Percentiles rank a stretch among this genome's conserved stretches.
Conservation (phyloP, 2,888 invertebrate genomes). For the Trichogramma evanescens region DNA sequence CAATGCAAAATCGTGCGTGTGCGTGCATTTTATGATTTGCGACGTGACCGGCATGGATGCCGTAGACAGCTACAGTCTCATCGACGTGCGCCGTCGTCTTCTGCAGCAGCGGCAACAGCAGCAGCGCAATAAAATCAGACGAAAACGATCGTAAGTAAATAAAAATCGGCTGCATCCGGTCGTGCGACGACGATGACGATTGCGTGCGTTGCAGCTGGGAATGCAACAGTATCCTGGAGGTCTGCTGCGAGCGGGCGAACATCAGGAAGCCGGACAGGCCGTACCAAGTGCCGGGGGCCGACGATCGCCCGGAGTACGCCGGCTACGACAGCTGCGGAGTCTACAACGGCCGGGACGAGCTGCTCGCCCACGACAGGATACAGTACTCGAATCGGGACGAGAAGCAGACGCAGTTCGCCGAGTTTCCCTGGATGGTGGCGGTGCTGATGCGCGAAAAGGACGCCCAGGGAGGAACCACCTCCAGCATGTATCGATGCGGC, state of each 20-base stretch:
- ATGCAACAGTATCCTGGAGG: constrained; percentile 67
- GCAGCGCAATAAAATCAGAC: no score
- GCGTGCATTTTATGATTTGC: no score
- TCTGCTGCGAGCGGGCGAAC: constrained; percentile 59
- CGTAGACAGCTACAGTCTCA: no score
- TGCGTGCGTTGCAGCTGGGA: neutral
- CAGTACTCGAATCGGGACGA: constrained; percentile 33
- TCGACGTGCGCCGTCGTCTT: no score
- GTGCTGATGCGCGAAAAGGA: constrained; percentile 50
- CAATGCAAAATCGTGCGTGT: no score
- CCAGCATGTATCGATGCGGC: constrained; percentile 65
- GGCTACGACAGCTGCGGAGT: constrained; percentile 23
- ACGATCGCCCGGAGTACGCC: constrained; percentile 30
- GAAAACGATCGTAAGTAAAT: no score
- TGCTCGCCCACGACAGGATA: constrained; percentile 32
- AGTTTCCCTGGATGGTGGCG: constrained; percentile 80
- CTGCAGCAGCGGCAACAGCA: no score
- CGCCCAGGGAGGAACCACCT: constrained; percentile 48
- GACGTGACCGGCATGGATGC: no score
- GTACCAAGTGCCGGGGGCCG: neutral
- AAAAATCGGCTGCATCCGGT: no score
- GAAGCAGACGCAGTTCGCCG: constrained; percentile 66
- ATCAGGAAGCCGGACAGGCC: constrained; percentile 20
- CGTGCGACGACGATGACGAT: no score
- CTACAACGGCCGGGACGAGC: no score